Evolutionary conservation across 2,113 vertebrate genomes (phyloP), one percentile per base, ranked within the genome.

Genomic region (Piaya cayana): DNA sequence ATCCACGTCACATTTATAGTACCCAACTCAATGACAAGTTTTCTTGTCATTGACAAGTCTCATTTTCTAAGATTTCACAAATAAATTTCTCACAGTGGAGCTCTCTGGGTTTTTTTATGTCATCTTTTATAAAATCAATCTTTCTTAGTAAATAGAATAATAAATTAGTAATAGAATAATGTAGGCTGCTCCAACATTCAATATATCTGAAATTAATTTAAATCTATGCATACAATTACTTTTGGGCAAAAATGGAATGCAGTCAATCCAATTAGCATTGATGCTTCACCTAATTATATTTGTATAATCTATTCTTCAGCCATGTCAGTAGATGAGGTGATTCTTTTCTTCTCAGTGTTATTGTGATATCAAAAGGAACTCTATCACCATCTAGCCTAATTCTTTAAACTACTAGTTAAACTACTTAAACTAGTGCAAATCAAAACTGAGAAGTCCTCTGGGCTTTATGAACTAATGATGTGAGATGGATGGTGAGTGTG

Each of bases 401-500:
- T 69, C 30, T 34, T 74, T 43, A 68, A 64, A 29, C 37, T 74
- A 7, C 11, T 27, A 52, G 8, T 13, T 9, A n/a, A 16, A 19
- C 34, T 69, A 27, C 37, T 74, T 49, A 68, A 69, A 29, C 37
- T 74, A 7, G 43, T 18, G 43, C 18, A 45, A 9, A 7, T 49
- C 11, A 58, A 23, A 59, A 5, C 23, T 37, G 34, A 52, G 23
- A 82, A 53, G 5, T 47, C 22, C 52, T 36, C 47, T 63, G 37
- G 16, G 4, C n/a, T 52, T 72, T 43, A 23, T 74, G 37, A 34
- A 15, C 26, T 63, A 13, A 19, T 53, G 64, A 30, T 62, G 23
- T 30, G 15, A 62, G 37, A 26, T 21, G 65, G 37, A 36, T 21
- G 25, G 9, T 36, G 36, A 53, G 7, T 0, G 1, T 1, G 1